Evolutionary conservation across 2,797 vertebrate genomes (phyloP).

Genomic region (Brachymystax lenok): DNA sequence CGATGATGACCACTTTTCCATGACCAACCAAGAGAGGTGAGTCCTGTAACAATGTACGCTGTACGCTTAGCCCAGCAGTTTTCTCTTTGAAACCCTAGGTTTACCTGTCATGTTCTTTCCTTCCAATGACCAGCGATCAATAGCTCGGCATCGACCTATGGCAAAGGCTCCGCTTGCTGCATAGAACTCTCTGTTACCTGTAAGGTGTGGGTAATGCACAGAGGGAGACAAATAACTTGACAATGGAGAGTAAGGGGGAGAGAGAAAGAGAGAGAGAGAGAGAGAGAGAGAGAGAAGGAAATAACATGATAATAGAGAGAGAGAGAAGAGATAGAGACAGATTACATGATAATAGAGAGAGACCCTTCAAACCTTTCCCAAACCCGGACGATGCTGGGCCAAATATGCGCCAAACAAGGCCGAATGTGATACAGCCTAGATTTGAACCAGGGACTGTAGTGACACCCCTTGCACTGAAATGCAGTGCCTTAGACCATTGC

Average conservation of each 20-base stretch:
- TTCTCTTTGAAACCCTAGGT: slow-evolving; percentile 68
- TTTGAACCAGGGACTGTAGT: too few relatives aligned
- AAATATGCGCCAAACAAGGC: too few relatives aligned
- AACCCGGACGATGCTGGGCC: too few relatives aligned
- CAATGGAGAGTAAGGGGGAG: background rate
- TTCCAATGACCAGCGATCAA: slow-evolving; percentile 71
- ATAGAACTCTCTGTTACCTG: slow-evolving; percentile 37
- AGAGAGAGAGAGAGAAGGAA: background rate
- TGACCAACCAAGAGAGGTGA: background rate
- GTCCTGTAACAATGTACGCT: background rate
- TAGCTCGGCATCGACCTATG: slow-evolving; percentile 61
- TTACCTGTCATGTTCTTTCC: slow-evolving; percentile 67
- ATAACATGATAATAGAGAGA: slow-evolving; percentile 2
- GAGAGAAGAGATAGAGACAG: too few relatives aligned
- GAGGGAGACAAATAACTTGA: background rate
- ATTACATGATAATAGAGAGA: too few relatives aligned
- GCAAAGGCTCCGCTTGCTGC: slow-evolving; percentile 26
- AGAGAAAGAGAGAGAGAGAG: too few relatives aligned
- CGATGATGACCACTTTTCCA: background rate
- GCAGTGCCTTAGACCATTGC: too few relatives aligned
- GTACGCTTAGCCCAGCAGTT: slow-evolving; percentile 53
- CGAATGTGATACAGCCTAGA: too few relatives aligned
- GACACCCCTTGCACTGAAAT: too few relatives aligned
- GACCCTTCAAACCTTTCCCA: too few relatives aligned
- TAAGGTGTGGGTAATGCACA: slow-evolving; percentile 5